Evolutionary conservation across 2,888 invertebrate species (phyloP).

Genomic region (Orthosia cruda): DNA sequence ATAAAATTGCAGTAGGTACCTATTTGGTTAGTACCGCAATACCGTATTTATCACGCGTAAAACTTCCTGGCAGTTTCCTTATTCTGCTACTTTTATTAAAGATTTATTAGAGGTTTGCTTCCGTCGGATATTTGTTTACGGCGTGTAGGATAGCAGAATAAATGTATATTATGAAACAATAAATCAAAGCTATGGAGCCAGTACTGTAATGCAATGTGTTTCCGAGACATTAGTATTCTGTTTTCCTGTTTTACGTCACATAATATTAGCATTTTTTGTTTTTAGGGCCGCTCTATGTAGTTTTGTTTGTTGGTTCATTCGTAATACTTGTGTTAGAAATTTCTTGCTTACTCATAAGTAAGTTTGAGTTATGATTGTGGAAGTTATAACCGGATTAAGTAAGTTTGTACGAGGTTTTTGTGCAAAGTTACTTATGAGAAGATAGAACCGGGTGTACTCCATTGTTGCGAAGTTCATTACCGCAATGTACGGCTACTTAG

Average conservation of each 20-base stretch:
- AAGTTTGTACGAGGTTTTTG: conserved; percentile 5
- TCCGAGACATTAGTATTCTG: conserved; percentile 65
- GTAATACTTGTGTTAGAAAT: conserved; percentile 16
- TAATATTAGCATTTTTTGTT: conserved; percentile 66
- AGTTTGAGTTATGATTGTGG: conserved; percentile 30
- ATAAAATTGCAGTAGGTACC: conserved; percentile 3
- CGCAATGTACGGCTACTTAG: too few relatives aligned
- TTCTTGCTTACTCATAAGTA: conserved; percentile 32
- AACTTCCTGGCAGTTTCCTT: conserved; percentile 68
- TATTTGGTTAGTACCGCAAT: conserved; percentile 25
- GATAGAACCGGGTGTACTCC: too few relatives aligned
- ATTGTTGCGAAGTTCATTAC: too few relatives aligned
- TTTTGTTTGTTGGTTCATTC: conserved; percentile 45
- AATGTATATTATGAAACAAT: conserved; percentile 69
- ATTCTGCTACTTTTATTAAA: conserved; percentile 68
- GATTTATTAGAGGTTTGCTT: conserved; percentile 74
- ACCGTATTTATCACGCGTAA: conserved; percentile 66
- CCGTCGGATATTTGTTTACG: conserved; percentile 76
- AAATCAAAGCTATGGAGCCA: conserved; percentile 67
- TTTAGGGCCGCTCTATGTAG: conserved; percentile 51
- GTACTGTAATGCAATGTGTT: conserved; percentile 67
- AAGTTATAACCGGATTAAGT: background rate
- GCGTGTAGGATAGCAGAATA: conserved; percentile 69
- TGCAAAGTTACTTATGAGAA: background rate
- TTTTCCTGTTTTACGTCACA: conserved; percentile 61